Base-by-base conservation (phyloP, 2,888 invertebrate species). In the Lapara coniferarum region DNA sequence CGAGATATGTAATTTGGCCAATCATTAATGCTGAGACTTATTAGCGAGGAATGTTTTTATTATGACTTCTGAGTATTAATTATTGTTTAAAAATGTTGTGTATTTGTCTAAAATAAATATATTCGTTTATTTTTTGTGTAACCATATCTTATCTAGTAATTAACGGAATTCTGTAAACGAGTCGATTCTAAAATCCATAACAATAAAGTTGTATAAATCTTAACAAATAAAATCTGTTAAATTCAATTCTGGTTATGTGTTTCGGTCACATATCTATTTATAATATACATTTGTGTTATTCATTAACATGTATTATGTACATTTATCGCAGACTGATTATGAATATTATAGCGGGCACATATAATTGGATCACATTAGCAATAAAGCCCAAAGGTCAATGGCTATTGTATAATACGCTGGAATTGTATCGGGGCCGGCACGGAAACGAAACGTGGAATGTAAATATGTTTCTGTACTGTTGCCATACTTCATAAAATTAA, bases 321-420 rank as follows among this genome's bases (percentile, higher is more conserved):
- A 13, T 58, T 58, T n/a, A 16, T 46, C 19, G 7, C 59, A 63
- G 16, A 46, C 19, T 16, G 59, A 63, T 63, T 63, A 49, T 46
- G 13, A 16, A 12, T 10, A 46, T 46, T 10, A 46, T 49, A 49
- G 19, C 13, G 13, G 49, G 19, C 49, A 49, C 63, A 71, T 74
- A 71, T 75, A 70, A 74, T 74, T 73, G 72, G 74, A 73, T 71
- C 67, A 69, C 69, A 73, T 72, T 77, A 75, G 71, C 71, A 73
- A 75, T 80, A 74, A 74, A 74, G 69, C 66, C 70, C 70, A 74
- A 77, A 81, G 81, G 81, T 79, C 81, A 74, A 70, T 75, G 37
- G 71, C 70, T 74, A 73, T 79, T 79, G 74, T 75, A 70, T 73
- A 75, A 74, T 70, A 71, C 46, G n/a, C 44, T 52, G 69, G 63